Evolutionary conservation across 2,113 vertebrate species (phyloP).

Genomic region (Cichladusa arquata): DNA sequence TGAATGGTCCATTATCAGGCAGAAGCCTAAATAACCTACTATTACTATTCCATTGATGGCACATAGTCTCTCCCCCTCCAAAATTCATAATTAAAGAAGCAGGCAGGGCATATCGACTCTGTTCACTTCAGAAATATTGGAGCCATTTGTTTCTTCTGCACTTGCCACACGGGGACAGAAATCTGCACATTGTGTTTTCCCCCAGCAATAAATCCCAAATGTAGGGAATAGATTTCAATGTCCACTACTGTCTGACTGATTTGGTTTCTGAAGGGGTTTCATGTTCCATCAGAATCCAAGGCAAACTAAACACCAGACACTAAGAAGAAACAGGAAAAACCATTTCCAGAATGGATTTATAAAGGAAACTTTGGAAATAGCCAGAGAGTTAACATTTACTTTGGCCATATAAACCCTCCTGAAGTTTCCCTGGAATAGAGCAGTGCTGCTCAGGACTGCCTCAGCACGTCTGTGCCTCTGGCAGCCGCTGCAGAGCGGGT

Average conservation of each 20-base stretch:
- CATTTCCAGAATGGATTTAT: background rate
- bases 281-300: background rate
- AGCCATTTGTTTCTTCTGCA: background rate
- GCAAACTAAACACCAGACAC: background rate
- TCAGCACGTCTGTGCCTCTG: background rate
- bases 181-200: background rate
- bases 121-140: background rate
- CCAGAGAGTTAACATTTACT: background rate
- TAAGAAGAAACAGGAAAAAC: background rate
- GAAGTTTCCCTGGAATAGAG: background rate
- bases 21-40: background rate
- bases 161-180: background rate
- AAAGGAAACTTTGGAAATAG: background rate
- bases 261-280: background rate
- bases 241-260: background rate
- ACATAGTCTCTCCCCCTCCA: background rate
- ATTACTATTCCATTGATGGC: background rate
- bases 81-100: background rate
- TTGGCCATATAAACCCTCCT: background rate
- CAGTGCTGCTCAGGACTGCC: background rate
- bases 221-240: background rate
- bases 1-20: background rate
- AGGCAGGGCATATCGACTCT: fast-evolving
- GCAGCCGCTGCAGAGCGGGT: background rate
- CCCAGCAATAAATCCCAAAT: background rate